These are phyloP conservation scores for Holothuria leucospilota DNA, from an alignment of 53 echinoderm and acorn worm species.

Conservation along the genomic window DNA sequence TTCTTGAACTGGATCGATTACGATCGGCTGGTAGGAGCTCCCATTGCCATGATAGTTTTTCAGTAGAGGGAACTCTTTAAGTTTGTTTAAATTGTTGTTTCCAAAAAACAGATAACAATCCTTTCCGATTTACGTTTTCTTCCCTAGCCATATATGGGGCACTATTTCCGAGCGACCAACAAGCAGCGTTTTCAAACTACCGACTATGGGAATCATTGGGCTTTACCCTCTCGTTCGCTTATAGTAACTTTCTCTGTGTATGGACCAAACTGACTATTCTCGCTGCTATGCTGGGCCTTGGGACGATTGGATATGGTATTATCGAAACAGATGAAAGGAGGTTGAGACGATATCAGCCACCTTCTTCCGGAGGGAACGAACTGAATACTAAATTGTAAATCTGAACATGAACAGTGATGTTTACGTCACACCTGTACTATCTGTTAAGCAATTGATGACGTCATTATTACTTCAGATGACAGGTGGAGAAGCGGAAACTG, in stretches of 20 bases:
- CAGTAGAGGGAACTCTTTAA: neutral
- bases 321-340: slow-evolving; percentile 51
- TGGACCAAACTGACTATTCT: slow-evolving; percentile 87
- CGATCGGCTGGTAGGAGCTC: no score
- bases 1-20: no score
- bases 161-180: slow-evolving; percentile 76
- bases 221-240: slow-evolving; percentile 87
- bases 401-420: no score
- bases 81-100: neutral
- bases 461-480: no score
- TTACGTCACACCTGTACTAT: no score
- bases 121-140: neutral
- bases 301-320: slow-evolving; percentile 65
- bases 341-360: neutral
- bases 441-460: no score
- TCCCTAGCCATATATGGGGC: slow-evolving; percentile 82
- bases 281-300: slow-evolving; percentile 65
- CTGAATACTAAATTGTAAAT: no score
- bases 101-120: neutral
- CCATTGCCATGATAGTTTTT: neutral
- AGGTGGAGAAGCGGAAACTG: no score
- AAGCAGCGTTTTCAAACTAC: slow-evolving; percentile 91
- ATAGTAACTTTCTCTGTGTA: slow-evolving; percentile 94
- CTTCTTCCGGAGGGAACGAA: neutral
- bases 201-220: slow-evolving; percentile 96